Evolutionary conservation across 2,888 invertebrate species (phyloP).

Genomic region (Rotaria magnacalcarata): DNA sequence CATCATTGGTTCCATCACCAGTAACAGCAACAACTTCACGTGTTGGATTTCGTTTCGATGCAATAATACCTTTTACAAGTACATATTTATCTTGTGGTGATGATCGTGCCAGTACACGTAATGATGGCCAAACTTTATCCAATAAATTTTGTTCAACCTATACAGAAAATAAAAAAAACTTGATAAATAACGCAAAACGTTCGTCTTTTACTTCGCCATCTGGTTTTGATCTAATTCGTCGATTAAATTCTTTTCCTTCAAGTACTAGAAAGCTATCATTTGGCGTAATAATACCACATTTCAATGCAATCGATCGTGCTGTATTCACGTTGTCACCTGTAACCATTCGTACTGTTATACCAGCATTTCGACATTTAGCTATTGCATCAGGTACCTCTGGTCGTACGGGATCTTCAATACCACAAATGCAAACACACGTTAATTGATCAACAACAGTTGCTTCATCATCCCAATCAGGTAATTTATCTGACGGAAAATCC

Average conservation of each 20-base stretch:
- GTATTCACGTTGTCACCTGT: constrained; percentile 99
- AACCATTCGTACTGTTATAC: constrained; percentile 97
- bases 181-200: no score
- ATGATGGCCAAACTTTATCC: constrained; percentile 44
- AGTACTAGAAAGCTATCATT: constrained; percentile 90
- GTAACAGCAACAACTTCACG: constrained; percentile 97
- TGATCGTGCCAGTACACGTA: constrained; percentile 45
- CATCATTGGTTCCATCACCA: constrained; percentile 96
- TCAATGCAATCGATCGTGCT: constrained; percentile 89
- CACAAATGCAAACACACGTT: constrained; percentile 90
- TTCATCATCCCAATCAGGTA: constrained; percentile 70
- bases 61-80: constrained; percentile 41
- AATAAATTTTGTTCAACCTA: constrained; percentile 46
- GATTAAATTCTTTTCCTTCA: constrained; percentile 96
- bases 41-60: constrained; percentile 67
- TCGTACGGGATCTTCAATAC: constrained; percentile 97
- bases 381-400: constrained; percentile 85
- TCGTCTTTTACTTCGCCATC: constrained; percentile 45
- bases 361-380: constrained; percentile 87
- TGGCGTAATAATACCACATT: constrained; percentile 90
- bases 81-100: constrained; percentile 46
- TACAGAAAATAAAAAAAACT: constrained; percentile 10
- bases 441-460: constrained; percentile 70
- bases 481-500: constrained; percentile 76
- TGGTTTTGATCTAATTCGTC: constrained; percentile 65